Evolutionary conservation across 2,888 invertebrate species (phyloP).

Genomic region (Caenorhabditis panamensis): DNA sequence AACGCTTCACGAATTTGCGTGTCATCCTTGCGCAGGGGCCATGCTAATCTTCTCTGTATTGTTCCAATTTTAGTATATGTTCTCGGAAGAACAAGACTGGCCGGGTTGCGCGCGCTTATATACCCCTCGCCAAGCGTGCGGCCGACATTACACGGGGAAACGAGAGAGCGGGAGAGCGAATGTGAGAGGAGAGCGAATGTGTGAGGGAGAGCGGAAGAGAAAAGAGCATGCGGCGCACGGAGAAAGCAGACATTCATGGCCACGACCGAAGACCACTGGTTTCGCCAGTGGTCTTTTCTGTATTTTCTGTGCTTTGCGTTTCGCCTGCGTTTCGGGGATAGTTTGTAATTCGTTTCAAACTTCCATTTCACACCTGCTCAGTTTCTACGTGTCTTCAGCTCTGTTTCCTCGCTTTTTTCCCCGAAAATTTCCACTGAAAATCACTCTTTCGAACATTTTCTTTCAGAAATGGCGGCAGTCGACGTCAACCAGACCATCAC

Average conservation of each 20-base stretch:
- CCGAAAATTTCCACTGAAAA: too few species aligned
- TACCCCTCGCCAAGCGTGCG: slow-evolving; percentile 11
- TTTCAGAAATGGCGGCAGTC: slow-evolving; percentile 70
- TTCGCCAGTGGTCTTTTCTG: slow-evolving; percentile 59
- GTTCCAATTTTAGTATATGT: slow-evolving; percentile 89
- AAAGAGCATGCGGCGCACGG: slow-evolving; percentile 15
- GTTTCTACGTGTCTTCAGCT: background rate
- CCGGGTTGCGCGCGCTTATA: slow-evolving; percentile 16
- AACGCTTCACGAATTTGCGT: slow-evolving; percentile 94
- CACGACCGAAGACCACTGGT: slow-evolving; percentile 61
- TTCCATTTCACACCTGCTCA: too few species aligned
- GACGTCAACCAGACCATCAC: slow-evolving; percentile 80
- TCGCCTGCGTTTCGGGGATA: too few species aligned
- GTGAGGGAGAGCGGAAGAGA: background rate
- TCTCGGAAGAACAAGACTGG: slow-evolving; percentile 60
- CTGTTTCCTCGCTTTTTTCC: background rate
- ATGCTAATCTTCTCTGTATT: slow-evolving; percentile 95
- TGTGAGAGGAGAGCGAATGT: background rate
- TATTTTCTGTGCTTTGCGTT: slow-evolving; percentile 10
- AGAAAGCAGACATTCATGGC: slow-evolving; percentile 33
- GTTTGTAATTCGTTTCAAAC: too few species aligned
- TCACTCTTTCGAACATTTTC: too few species aligned
- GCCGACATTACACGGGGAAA: slow-evolving; percentile 22
- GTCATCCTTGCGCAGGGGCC: slow-evolving; percentile 94
- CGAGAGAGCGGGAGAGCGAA: too few species aligned